A percentile compares a stretch with the other conserved stretches of the same genome.
Evolutionary conservation across 2,797 vertebrate genomes (phyloP).

Genomic region (Pseudomugil tenellus): DNA sequence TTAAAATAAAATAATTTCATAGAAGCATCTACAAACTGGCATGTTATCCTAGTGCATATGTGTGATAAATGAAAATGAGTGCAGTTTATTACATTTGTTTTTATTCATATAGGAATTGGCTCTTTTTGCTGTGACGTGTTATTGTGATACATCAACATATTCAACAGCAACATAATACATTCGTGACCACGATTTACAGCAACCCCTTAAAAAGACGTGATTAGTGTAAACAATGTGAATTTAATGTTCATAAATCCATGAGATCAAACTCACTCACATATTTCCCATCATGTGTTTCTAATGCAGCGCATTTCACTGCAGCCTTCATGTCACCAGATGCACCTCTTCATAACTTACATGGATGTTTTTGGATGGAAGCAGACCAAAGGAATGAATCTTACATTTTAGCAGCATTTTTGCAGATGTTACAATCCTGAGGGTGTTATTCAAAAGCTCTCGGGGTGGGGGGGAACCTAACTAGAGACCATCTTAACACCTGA

Average conservation of each 20-base stretch:
- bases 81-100: conserved; percentile 31
- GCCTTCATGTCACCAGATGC: conserved; percentile 49
- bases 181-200: conserved; percentile 55
- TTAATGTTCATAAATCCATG: conserved; percentile 47
- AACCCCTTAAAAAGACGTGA: conserved; percentile 47
- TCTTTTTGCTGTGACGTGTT: conserved; percentile 47
- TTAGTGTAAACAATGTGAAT: conserved; percentile 61
- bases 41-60: background rate
- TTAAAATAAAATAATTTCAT: background rate
- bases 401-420: conserved; percentile 79
- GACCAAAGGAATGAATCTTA: conserved; percentile 76
- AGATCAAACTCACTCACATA: conserved; percentile 25
- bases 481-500: conserved; percentile 42
- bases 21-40: background rate
- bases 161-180: conserved; percentile 62
- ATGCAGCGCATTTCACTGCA: conserved; percentile 44
- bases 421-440: conserved; percentile 54
- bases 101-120: conserved; percentile 55
- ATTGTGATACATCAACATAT: conserved; percentile 39
- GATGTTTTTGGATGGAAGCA: conserved; percentile 54
- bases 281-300: conserved; percentile 54
- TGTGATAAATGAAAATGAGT: conserved; percentile 28
- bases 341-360: conserved; percentile 65
- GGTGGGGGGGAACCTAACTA: conserved; percentile 36
- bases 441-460: conserved; percentile 61